Evolutionary conservation across 2,113 vertebrate genomes (phyloP).

Genomic region (Herpailurus yagouaroundi): DNA sequence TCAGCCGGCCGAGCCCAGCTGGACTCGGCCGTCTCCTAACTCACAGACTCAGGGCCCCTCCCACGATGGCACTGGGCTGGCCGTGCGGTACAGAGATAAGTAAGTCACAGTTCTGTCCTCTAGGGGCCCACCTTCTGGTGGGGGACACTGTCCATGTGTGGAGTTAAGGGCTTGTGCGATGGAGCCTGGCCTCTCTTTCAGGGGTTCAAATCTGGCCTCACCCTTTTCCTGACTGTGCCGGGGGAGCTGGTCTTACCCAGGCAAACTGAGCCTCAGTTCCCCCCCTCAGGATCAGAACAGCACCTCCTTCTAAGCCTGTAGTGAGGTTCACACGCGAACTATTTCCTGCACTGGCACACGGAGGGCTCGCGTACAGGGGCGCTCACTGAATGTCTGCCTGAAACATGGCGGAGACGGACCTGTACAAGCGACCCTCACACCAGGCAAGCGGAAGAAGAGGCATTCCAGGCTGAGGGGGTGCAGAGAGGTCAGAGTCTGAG

Average conservation of each 20-base stretch:
- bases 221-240: not conserved
- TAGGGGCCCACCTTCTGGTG: not conserved
- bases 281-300: not conserved
- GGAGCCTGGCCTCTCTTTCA: not conserved
- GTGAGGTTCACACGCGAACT: fast-evolving
- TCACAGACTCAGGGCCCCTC: not conserved
- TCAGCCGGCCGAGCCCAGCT: not conserved
- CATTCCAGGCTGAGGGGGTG: not conserved
- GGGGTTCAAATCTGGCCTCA: not conserved
- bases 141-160: not conserved
- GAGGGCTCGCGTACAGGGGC: not conserved
- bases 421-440: fast-evolving
- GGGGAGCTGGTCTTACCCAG: not conserved
- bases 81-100: not conserved
- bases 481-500: not conserved
- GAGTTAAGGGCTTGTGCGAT: not conserved
- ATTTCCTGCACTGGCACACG: fast-evolving
- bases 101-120: not conserved
- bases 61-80: fast-evolving
- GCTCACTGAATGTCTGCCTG: not conserved
- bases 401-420: fast-evolving
- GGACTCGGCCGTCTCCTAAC: fast-evolving
- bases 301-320: too few species aligned
- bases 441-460: not conserved
- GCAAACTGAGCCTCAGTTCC: not conserved